Percentiles rank a stretch among this genome's conserved stretches.
Conservation (phyloP, 1,140 invertebrate species). For the Drosophila virilis region DNA sequence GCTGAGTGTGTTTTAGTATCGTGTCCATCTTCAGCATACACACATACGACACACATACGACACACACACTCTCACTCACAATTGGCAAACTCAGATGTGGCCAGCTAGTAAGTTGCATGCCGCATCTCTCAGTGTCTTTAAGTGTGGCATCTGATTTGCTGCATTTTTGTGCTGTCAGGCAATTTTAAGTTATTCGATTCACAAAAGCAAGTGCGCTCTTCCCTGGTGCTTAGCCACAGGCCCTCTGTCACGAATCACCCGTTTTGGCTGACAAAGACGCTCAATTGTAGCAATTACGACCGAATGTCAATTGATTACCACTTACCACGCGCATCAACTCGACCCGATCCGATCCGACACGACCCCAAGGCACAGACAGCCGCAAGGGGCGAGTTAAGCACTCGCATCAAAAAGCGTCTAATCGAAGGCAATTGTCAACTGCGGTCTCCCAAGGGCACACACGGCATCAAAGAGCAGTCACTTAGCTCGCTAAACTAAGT, state of each 20-base stretch:
- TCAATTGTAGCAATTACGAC: constrained; percentile 65
- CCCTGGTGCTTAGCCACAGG: background rate
- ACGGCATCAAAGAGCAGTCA: too few species aligned
- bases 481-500: too few species aligned
- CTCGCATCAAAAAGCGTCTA: background rate
- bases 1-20: background rate
- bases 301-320: constrained; percentile 71
- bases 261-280: constrained; percentile 14
- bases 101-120: background rate
- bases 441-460: too few species aligned
- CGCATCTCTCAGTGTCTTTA: constrained; percentile 2
- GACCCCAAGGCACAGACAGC: constrained; percentile 14
- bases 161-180: constrained; percentile 24
- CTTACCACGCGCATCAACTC: constrained; percentile 65
- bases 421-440: constrained; percentile 4
- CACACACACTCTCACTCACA: background rate
- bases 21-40: background rate
- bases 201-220: constrained; percentile 16
- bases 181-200: constrained; percentile 31
- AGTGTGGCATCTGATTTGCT: constrained; percentile 20
- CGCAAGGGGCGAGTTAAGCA: background rate
- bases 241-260: constrained; percentile 15
- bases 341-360: constrained; percentile 21
- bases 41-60: background rate
- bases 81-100: constrained; percentile 17